Evolutionary conservation across 2,888 invertebrate genomes (phyloP).

Genomic region (Drosophila sordidula): DNA sequence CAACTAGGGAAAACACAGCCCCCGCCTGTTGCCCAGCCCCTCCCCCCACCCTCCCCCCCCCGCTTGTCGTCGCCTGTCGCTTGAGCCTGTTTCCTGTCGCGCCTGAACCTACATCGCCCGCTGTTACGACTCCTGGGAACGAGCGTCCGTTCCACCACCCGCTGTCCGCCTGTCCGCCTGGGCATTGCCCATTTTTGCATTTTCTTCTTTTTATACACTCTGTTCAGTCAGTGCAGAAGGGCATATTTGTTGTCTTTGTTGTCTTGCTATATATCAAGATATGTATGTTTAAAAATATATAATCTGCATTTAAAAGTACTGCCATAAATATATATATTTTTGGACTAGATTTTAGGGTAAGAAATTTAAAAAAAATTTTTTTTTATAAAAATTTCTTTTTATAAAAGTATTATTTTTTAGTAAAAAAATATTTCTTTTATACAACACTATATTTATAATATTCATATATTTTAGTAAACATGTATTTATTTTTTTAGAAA

Average conservation of each 20-base stretch:
- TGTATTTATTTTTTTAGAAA: background rate
- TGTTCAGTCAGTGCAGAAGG: background rate
- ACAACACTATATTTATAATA: too few species aligned
- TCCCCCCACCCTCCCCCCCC: background rate
- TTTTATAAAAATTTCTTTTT: too few species aligned
- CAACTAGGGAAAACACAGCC: constrained; percentile 7
- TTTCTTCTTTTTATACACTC: constrained; percentile 2
- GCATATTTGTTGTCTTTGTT: background rate
- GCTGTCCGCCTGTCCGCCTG: constrained; percentile 1
- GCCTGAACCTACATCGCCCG: constrained; percentile 36
- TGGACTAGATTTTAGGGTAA: too few species aligned
- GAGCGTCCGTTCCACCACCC: constrained; percentile 1
- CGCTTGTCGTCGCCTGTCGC: constrained; percentile 53
- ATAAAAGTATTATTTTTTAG: too few species aligned
- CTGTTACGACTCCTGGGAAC: constrained; percentile 42
- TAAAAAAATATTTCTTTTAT: too few species aligned
- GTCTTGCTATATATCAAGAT: too few species aligned
- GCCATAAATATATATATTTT: too few species aligned
- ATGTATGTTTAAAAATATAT: too few species aligned
- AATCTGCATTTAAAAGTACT: too few species aligned
- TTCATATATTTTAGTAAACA: too few species aligned
- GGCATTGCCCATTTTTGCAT: constrained; percentile 51
- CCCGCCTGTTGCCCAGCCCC: background rate
- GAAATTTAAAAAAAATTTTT: too few species aligned
- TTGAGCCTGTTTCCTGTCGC: constrained; percentile 71